phyloP scores from a whole-genome alignment of 2,113 vertebrate species.

The Daubentonia madagascariensis region DNA sequence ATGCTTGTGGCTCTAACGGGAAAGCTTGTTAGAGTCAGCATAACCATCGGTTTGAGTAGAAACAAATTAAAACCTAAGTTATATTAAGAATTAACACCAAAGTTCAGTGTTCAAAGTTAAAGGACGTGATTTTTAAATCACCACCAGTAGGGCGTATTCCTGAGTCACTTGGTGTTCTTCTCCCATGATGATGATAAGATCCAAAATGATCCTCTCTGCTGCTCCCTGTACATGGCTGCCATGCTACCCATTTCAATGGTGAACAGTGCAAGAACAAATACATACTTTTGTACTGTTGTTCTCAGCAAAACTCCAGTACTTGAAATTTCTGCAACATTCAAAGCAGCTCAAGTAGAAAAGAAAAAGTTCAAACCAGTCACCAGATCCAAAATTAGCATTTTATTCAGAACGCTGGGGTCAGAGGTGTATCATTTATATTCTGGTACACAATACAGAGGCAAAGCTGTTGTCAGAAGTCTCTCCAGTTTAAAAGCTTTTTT shows the following conservation, averaged over 20 bases:
- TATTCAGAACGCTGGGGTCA: constrained; percentile 99
- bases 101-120: background rate
- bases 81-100: background rate
- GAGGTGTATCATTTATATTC: constrained; percentile 95
- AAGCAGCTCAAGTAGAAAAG: constrained; percentile 73
- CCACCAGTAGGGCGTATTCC: background rate
- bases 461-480: constrained; percentile 92
- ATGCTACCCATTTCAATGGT: background rate
- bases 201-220: background rate
- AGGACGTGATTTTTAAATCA: background rate
- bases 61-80: background rate
- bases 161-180: background rate
- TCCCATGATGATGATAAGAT: background rate
- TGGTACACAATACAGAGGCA: constrained; percentile 97
- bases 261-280: background rate
- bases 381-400: constrained; percentile 99
- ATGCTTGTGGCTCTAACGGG: background rate
- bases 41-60: background rate
- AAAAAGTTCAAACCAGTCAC: constrained; percentile 85
- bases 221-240: background rate
- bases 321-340: constrained; percentile 55
- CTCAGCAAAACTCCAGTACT: background rate
- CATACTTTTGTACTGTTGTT: background rate
- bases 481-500: constrained; percentile 93
- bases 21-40: background rate